These are phyloP conservation scores for Salarias fasciatus DNA, from an alignment of 2,797 vertebrate species.

Conservation along the genomic window DNA sequence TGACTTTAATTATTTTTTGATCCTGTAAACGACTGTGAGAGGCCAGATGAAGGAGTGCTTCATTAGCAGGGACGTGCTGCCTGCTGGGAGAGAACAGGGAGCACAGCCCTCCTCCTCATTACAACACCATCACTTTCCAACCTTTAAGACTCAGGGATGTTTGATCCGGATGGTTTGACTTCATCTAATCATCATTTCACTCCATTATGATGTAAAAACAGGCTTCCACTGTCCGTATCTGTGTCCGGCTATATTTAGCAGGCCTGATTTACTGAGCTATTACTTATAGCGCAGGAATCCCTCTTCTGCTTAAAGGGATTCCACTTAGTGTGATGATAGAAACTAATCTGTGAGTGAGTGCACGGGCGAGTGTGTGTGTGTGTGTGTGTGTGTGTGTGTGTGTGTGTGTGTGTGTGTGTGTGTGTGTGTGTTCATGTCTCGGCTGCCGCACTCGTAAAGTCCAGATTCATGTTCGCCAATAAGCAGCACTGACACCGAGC, in stretches of 20 bases:
- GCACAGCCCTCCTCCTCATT: too few species aligned
- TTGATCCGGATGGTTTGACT: too few species aligned
- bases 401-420: constrained; percentile 6
- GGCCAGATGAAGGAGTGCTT: too few species aligned
- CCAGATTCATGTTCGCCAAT: constrained; percentile 61
- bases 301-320: constrained; percentile 57
- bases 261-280: constrained; percentile 29
- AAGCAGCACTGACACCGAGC: constrained; percentile 53
- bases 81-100: too few species aligned
- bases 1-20: too few species aligned
- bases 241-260: constrained; percentile 40
- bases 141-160: too few species aligned
- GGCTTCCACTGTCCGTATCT: not conserved
- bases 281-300: constrained; percentile 40
- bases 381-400: constrained; percentile 3
- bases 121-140: too few species aligned
- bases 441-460: constrained; percentile 55
- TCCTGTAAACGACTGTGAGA: too few species aligned
- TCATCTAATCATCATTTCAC: too few species aligned
- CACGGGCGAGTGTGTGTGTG: not conserved
- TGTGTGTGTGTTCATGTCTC: constrained; percentile 21
- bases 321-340: constrained; percentile 45
- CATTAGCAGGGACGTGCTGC: too few species aligned
- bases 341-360: constrained; percentile 41
- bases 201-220: too few species aligned